Base-by-base conservation (phyloP, 1,140 invertebrate genomes). In the Dendroctonus valens region DNA sequence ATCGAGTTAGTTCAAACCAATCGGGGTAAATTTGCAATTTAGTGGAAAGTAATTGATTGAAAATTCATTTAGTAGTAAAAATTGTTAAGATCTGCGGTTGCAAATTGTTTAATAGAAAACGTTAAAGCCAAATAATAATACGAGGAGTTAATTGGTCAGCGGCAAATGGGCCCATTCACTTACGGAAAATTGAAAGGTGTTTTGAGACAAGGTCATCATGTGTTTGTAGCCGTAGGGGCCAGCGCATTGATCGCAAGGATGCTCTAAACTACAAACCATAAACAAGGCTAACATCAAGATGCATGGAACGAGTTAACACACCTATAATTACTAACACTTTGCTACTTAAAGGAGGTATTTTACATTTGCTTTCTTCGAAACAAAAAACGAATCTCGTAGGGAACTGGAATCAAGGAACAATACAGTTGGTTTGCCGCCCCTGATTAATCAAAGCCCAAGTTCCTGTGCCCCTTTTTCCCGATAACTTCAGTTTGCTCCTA, bases 151-250 rank as follows among this genome's bases (percentile, higher is more conserved):
- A 9, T 52, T 48, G 38, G 14, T 14, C 15, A 55, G 53, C 41
- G 7, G 26, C 38, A 55, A 51, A 55, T n/a, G 6, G n/a, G 46
- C 14, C 40, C 58, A 59, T 62, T 41, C 50, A 91, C 87, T 86
- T 87, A 86, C 84, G 73, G 86, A 82, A 79, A 91, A 91, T 68
- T 74, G 72, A 65, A 79, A 76, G 5, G 94, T 94, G 76, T 98
- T 86, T 65, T 85, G 86, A 75, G 89, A 94, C 46, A 99, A 84
- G 54, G 84, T 85, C 88, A 98, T 94, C 75, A 94, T 89, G 81
- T 99, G 92, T 74, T 87, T 88, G 82, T 90, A 99, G 68, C 95
- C 94, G 77, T 98, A 99, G 11, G 97, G 94, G 65, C 92, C 87
- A 54, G 89, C 92, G 84, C 96, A 98, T 26, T 84, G 85, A 46